Conservation (phyloP, 1,140 invertebrate genomes). For the Euura lappo region DNA sequence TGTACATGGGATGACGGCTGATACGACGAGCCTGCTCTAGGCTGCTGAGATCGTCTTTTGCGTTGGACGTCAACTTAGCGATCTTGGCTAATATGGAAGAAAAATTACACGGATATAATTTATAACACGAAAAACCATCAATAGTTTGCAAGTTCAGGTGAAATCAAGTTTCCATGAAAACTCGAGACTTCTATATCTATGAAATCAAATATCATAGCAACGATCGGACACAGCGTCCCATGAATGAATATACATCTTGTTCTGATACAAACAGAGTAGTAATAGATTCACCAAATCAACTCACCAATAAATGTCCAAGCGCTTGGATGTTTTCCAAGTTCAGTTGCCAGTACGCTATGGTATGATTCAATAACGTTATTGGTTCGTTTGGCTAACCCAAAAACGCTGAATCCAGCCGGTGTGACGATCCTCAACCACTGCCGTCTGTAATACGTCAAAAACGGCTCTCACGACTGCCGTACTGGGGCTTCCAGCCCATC, state of each 20-base stretch:
- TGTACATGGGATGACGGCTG: constrained; percentile 13
- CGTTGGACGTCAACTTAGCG: no score
- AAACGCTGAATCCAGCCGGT: constrained; percentile 13
- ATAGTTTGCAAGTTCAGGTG: no score
- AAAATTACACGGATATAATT: no score
- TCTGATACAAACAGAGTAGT: no score
- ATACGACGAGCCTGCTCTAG: neutral
- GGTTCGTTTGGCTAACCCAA: constrained; percentile 3
- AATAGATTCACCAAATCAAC: neutral
- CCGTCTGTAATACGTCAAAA: constrained; percentile 7
- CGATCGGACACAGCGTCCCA: no score
- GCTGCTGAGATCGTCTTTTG: neutral
- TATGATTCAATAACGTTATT: constrained; percentile 18
- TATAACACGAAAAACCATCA: no score
- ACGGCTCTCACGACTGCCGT: neutral
- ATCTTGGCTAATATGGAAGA: no score
- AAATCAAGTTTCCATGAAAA: no score
- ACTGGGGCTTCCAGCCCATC: neutral
- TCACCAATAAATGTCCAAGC: constrained; percentile 14
- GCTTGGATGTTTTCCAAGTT: constrained; percentile 12
- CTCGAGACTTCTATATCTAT: no score
- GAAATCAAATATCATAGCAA: no score
- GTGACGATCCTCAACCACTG: constrained; percentile 15
- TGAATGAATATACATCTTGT: no score
- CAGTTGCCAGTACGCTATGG: constrained; percentile 9